Evolutionary conservation across 2,888 invertebrate genomes (phyloP).

Genomic region (Fabriciana adippe): DNA sequence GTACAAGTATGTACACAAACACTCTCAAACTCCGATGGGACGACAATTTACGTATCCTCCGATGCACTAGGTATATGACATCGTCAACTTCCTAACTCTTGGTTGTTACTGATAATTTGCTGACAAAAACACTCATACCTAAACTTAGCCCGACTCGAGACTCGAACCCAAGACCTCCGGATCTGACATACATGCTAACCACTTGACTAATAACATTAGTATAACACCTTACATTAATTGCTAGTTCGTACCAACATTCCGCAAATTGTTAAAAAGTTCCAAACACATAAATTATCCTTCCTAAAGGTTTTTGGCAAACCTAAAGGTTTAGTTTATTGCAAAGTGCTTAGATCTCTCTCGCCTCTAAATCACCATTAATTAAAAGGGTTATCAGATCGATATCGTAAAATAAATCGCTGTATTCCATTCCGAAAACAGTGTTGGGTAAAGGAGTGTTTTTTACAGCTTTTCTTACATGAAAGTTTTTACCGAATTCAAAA

Average conservation of each 20-base stretch:
- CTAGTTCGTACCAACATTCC: not conserved
- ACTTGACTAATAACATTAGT: not conserved
- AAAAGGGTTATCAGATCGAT: conserved; percentile 27
- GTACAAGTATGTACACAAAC: no score
- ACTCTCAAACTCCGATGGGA: no score
- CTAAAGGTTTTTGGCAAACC: not conserved
- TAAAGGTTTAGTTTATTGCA: conserved; percentile 15
- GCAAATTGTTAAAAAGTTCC: not conserved
- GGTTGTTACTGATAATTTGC: no score
- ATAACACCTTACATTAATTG: not conserved
- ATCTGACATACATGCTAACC: no score
- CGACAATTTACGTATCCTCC: no score
- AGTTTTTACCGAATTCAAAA: no score
- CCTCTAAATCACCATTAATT: conserved; percentile 34
- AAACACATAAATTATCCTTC: not conserved
- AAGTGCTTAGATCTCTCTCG: conserved; percentile 23
- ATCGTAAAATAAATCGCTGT: not conserved
- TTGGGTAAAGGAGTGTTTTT: not conserved
- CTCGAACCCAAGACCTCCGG: no score
- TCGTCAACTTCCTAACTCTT: no score
- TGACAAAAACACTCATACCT: no score
- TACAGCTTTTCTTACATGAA: no score
- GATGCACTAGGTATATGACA: no score
- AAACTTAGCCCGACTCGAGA: no score
- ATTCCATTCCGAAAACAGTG: not conserved